Conservation (phyloP, 2,797 vertebrate species). For the Tapera naevia region DNA sequence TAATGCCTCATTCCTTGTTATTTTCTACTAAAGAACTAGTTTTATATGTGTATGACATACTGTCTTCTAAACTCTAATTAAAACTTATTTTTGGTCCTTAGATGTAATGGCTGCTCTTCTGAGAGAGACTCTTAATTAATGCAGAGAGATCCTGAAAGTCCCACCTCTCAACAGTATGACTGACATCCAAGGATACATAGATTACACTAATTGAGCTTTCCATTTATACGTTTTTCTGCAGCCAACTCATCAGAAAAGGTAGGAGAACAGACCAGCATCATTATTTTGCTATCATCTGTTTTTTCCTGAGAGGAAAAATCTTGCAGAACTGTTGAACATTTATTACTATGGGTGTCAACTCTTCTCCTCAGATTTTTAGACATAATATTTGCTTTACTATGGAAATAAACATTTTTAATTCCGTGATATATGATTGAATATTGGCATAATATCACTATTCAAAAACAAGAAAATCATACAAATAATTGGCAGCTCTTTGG, state of each 20-base stretch:
- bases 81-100: constrained; percentile 82
- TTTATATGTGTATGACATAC: constrained; percentile 72
- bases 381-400: constrained; percentile 15
- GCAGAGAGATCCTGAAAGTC: constrained; percentile 76
- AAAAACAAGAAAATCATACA: background rate
- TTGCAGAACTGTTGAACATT: constrained; percentile 35
- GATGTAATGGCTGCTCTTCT: constrained; percentile 79
- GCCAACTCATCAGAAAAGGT: constrained; percentile 79
- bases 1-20: constrained; percentile 27
- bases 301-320: constrained; percentile 30
- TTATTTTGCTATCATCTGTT: constrained; percentile 47
- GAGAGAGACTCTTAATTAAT: constrained; percentile 85
- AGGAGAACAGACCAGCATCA: constrained; percentile 72
- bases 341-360: background rate
- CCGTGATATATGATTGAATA: constrained; percentile 2
- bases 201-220: constrained; percentile 81
- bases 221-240: constrained; percentile 59
- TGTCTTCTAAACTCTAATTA: constrained; percentile 81
- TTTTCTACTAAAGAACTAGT: constrained; percentile 60
- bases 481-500: constrained; percentile 17
- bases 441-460: background rate
- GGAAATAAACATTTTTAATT: constrained; percentile 51
- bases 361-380: constrained; percentile 36
- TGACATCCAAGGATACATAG: constrained; percentile 81
- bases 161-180: constrained; percentile 81